These are phyloP conservation scores for Deilephila porcellus DNA, from an alignment of 2,888 invertebrate species.

Conservation along the genomic window DNA sequence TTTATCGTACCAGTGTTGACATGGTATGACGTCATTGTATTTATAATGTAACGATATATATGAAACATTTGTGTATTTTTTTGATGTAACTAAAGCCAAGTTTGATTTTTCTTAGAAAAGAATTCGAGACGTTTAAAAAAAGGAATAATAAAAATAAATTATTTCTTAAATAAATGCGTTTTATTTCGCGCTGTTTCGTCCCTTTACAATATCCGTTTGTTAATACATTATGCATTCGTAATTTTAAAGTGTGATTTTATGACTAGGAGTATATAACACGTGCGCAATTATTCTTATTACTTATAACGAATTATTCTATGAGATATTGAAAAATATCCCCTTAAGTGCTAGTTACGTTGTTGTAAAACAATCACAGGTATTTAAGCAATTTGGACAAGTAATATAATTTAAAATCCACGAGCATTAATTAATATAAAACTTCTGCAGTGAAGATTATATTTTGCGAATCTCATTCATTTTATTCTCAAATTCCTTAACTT, in stretches of 20 bases:
- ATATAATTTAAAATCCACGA: not conserved
- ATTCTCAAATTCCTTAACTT: too few relatives aligned
- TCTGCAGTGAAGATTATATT: slow-evolving; percentile 1
- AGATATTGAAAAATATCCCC: not conserved
- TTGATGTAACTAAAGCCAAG: slow-evolving; percentile 83
- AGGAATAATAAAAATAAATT: slow-evolving; percentile 83
- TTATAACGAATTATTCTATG: slow-evolving; percentile 9
- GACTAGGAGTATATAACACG: slow-evolving; percentile 20
- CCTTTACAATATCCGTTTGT: slow-evolving; percentile 46
- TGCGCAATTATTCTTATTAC: slow-evolving; percentile 25
- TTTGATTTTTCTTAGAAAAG: slow-evolving; percentile 83
- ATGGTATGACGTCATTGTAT: slow-evolving; percentile 68
- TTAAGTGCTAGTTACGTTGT: slow-evolving; percentile 17
- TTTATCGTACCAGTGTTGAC: slow-evolving; percentile 60
- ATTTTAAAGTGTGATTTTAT: slow-evolving; percentile 17
- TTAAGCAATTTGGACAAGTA: slow-evolving; percentile 20
- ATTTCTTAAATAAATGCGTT: slow-evolving; percentile 79
- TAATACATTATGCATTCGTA: slow-evolving; percentile 43
- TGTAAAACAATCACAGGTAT: slow-evolving; percentile 21
- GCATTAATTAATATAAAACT: not conserved
- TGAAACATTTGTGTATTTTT: slow-evolving; percentile 82
- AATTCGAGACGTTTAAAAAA: slow-evolving; percentile 79
- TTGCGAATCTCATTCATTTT: not conserved
- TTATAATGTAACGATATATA: slow-evolving; percentile 75
- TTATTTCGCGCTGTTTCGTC: slow-evolving; percentile 58